These are phyloP conservation scores for Triplophysa yarkandensis DNA, from an alignment of 2,797 vertebrate species.

Conservation along the genomic window DNA sequence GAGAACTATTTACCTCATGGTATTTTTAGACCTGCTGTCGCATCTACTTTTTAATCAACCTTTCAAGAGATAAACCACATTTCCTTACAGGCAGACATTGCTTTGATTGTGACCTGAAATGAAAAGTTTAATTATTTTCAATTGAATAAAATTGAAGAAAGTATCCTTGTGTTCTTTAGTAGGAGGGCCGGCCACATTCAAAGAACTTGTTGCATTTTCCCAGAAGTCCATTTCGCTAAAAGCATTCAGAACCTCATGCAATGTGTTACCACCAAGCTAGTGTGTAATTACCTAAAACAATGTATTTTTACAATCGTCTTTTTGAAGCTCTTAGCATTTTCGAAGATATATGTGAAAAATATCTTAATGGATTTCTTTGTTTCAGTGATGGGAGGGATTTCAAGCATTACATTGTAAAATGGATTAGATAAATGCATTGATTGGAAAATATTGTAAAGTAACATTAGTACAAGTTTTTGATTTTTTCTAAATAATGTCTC, in stretches of 20 bases:
- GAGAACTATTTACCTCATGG: constrained; percentile 32
- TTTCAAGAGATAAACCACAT: constrained; percentile 21
- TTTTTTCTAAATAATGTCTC: neutral
- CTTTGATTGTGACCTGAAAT: constrained; percentile 30
- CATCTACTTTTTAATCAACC: constrained; percentile 42
- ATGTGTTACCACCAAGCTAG: neutral
- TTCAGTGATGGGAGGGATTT: constrained; percentile 3
- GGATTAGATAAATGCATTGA: constrained; percentile 20
- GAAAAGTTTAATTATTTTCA: constrained; percentile 4
- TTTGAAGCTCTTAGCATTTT: neutral
- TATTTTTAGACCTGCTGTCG: constrained; percentile 22
- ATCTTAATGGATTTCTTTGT: no score
- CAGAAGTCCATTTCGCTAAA: constrained; percentile 4
- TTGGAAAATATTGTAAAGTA: neutral
- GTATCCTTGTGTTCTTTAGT: constrained; percentile 1
- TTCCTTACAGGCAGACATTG: constrained; percentile 23
- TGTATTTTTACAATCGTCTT: neutral
- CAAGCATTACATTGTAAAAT: constrained; percentile 8
- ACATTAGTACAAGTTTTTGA: neutral
- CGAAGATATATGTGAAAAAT: no score
- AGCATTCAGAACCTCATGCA: constrained; percentile 4
- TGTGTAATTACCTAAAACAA: constrained; percentile 16
- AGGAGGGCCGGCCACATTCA: neutral
- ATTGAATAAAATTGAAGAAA: neutral
- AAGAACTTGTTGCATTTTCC: constrained; percentile 11